phyloP scores from a whole-genome alignment of 2,797 vertebrate genomes.

The Pantherophis alleghaniensis region DNA sequence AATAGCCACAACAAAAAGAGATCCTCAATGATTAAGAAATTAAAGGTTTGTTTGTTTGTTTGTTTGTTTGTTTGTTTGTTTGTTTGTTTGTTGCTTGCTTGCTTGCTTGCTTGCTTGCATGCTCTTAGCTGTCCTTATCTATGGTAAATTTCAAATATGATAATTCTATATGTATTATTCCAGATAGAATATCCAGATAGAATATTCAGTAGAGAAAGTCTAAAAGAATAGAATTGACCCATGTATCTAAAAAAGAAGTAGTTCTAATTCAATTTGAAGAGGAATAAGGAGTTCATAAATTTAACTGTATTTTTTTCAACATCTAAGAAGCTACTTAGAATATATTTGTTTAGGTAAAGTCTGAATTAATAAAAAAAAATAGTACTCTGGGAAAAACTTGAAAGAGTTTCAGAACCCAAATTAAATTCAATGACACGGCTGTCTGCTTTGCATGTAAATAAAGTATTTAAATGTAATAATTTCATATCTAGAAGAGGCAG shows the following conservation, averaged over 20 bases:
- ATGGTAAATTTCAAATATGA: neutral
- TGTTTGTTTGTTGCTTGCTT: neutral
- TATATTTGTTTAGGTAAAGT: conserved; percentile 6
- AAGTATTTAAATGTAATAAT: neutral
- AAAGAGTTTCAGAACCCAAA: conserved; percentile 1
- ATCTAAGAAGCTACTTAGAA: neutral
- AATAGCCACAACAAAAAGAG: too few species aligned
- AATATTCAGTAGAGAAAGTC: neutral
- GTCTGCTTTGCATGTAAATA: conserved; percentile 20
- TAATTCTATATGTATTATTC: neutral
- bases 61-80: too few species aligned
- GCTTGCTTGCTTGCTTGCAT: neutral
- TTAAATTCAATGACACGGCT: neutral
- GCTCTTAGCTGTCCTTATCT: neutral
- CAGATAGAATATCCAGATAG: neutral
- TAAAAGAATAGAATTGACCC: neutral
- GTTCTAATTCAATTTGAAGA: neutral
- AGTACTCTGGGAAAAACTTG: neutral
- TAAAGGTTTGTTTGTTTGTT: neutral
- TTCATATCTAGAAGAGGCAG: conserved; percentile 20
- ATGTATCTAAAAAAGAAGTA: neutral
- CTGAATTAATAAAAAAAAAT: conserved; percentile 10
- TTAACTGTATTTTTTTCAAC: neutral
- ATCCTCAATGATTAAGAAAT: too few species aligned
- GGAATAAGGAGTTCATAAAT: conserved; percentile 1